Base-by-base conservation (phyloP, 2,113 vertebrate genomes). In the Oplegnathus fasciatus region DNA sequence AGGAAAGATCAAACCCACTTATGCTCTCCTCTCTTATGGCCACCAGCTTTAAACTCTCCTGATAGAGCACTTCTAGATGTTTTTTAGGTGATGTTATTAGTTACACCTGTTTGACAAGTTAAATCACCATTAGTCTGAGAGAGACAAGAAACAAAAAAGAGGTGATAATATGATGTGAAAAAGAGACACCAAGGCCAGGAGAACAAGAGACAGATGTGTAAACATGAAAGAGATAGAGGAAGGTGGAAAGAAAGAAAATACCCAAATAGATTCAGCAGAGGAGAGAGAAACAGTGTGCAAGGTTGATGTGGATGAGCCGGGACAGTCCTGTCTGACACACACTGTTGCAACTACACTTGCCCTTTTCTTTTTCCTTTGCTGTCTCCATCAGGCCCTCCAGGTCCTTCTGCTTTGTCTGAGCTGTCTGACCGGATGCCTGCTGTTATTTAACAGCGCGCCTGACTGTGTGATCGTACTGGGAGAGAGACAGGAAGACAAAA, bases 321-420 rank as follows among this genome's bases (percentile, higher is more conserved):
- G 88, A 91, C 83, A 91, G 87, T 91, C 86, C 75, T 60, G 58
- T 85, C 85, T 80, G 76, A 91, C 80, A 82, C 82, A 82, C 50
- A 61, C 30, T 60, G 55, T 52, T 79, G 15, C 57, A 90, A 78
- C 79, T 65, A 66, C 70, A 72, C 65, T 78, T 85, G 86, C 83
- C 85, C 82, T 91, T 90, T 92, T 89, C 86, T 81, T 82, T 89
- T 86, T 71, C 60, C 75, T 83, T 30, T 30, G 55, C 70, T 75
- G 77, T 84, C 84, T 77, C 30, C 26, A 30, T 55, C 58, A 26
- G 83, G 62, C 75, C 88, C 73, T 69, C 22, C 3, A 82, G 92
- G 90, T 83, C 87, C 70, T 66, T 76, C 62, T 75, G 76, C 80
- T 80, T 80, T 69, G 60, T 89, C 85, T 80, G 78, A 81, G 75